Base-by-base conservation (phyloP, 1,140 invertebrate species). In the Apis dorsata region DNA sequence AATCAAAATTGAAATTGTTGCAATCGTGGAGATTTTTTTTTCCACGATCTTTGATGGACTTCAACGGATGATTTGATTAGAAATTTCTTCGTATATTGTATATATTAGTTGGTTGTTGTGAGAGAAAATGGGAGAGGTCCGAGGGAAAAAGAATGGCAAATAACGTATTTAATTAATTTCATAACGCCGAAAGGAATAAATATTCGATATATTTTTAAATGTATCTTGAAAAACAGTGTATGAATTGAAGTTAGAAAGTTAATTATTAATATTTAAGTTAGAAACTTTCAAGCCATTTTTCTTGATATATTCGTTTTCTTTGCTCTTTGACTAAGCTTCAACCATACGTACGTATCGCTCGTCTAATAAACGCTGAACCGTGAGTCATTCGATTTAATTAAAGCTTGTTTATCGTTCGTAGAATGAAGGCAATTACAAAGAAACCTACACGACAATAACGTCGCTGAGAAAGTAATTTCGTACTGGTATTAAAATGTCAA, bases 341-440 rank as follows among this genome's bases (percentile, higher is more conserved):
- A 24, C 19, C 21, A 4, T 2, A 13, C 28, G n/a, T 51, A n/a
- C 28, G 44, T 60, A 19, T 17, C 44, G 44, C 44, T 79, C n/a
- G 77, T 62, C 65, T 57, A 79, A 71, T 49, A 51, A 70, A 60
- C 55, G n/a, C 55, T 71, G 24, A 71, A 70, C 55, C 55, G 44
- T 51, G 66, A 79, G 66, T 79, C 65, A 59, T 49, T 59, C 44
- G 44, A 79, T 79, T 79, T 79, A 79, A 79, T 79, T 60, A 73
- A 80, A n/a, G 17, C 59, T 73, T 73, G 78, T 80, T 80, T 73
- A 80, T 80, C 69, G 51, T 80, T 72, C 21, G 28, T 44, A 34
- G 78, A 24, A 62, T 8, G 44, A n/a, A 28, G 53, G 21, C 60
- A 24, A 73, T 63, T 21, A 53, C n/a, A 21, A 57, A 79, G 57